These are phyloP conservation scores for Lutraria rhynchaena DNA, from an alignment of 1,140 invertebrate species.

Conservation along the genomic window DNA sequence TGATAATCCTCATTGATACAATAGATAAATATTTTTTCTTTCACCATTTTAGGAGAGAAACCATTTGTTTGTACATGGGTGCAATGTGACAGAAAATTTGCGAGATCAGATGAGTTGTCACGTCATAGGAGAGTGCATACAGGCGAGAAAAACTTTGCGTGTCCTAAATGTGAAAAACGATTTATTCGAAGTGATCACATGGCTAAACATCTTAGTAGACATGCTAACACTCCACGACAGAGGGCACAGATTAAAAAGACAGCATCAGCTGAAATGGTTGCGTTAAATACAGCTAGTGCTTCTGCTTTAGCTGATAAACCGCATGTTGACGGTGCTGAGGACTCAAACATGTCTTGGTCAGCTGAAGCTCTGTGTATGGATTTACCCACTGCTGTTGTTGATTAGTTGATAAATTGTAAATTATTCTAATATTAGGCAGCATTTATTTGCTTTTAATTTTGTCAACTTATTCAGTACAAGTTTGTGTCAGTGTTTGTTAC, in stretches of 20 bases:
- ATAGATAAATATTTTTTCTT: not conserved
- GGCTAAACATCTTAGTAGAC: slow-evolving; percentile 72
- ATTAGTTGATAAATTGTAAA: too few relatives aligned
- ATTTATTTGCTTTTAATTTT: too few relatives aligned
- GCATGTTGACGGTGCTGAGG: not conserved
- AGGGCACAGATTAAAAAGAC: slow-evolving; percentile 7
- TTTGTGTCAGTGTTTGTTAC: too few relatives aligned
- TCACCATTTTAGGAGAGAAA: slow-evolving; percentile 73
- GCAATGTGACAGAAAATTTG: slow-evolving; percentile 93
- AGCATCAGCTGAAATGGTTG: not conserved
- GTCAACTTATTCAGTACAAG: too few relatives aligned
- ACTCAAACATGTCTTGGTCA: slow-evolving; percentile 44
- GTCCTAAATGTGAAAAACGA: slow-evolving; percentile 90
- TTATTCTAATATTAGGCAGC: too few relatives aligned
- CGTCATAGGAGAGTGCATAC: slow-evolving; percentile 88
- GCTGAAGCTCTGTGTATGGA: slow-evolving; percentile 49
- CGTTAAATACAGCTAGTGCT: not conserved
- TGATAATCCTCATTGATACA: too few relatives aligned
- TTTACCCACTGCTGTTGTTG: slow-evolving; percentile 38
- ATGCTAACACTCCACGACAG: slow-evolving; percentile 34
- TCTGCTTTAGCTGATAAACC: not conserved
- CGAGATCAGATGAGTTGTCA: slow-evolving; percentile 96
- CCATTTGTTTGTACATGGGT: slow-evolving; percentile 89
- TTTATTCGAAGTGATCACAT: slow-evolving; percentile 91
- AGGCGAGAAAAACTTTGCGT: slow-evolving; percentile 86